Evolutionary conservation across 2,797 vertebrate species (phyloP), one percentile per base, ranked within the genome.

Genomic region (Pangasius krempfi): DNA sequence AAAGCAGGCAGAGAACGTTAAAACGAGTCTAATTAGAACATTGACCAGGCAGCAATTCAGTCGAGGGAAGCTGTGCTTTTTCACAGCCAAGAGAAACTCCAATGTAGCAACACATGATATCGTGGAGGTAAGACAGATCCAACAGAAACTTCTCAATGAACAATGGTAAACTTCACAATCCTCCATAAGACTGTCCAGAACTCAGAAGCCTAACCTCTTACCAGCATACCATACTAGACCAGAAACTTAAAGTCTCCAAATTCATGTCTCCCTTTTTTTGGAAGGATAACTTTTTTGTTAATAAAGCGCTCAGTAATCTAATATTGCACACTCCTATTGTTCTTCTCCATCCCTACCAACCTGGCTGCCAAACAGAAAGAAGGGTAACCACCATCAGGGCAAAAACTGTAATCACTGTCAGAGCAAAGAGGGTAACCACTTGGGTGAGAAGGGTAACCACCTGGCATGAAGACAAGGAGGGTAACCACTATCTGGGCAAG

Each of bases 21-120:
- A 93, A 91, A 91, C 89, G 93, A 64, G 87, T 88, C 91, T 95
- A 95, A 95, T 94, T 94, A 94, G 90, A 92, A 76, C 13, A 52
- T 90, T 94, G 94, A 95, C 94, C 94, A 94, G 93, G 90, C 91
- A 91, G 90, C 84, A 91, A 92, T 90, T 93, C 86, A 93, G 91
- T 93, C 88, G 92, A 33, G 84, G 90, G 90, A 84, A 92, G 90
- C 87, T 88, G 89, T 89, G 85, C 91, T 92, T 80, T 2, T 56
- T 54, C 27, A 70, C n/a, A 3, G 83, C 47, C 4, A 33, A 62
- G 58, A 64, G 12, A 47, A 47, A 44, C 58, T 18, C 22, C 30
- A 62, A 22, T 0, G 13, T 14, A 18, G 56, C 27, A 52, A 20
- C 27, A 33, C 62, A 84, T 12, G 60, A 66, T 20, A 30, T 33